phyloP scores from a whole-genome alignment of 2,888 invertebrate genomes.

The Stenodera caucasica region DNA sequence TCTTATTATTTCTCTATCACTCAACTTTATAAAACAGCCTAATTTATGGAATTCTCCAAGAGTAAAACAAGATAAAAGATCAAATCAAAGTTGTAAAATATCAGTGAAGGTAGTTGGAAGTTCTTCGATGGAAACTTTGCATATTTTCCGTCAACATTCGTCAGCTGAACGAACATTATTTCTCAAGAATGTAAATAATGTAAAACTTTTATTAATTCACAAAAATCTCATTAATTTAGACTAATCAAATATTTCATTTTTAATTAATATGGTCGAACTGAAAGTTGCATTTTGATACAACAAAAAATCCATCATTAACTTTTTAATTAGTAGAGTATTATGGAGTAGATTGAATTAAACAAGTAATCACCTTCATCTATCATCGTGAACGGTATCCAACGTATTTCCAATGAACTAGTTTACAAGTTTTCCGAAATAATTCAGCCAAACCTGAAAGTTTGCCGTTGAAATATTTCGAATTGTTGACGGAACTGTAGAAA shows the following conservation, averaged over 20 bases:
- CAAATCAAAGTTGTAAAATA: not conserved
- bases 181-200: not conserved
- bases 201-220: constrained; percentile 17
- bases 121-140: not conserved
- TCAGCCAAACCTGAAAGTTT: not conserved
- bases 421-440: not conserved
- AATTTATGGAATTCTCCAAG: not conserved
- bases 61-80: not conserved
- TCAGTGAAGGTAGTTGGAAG: not conserved
- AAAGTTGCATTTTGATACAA: too few species aligned
- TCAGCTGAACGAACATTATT: not conserved
- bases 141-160: not conserved
- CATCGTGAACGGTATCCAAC: not conserved
- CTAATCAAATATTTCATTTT: constrained; percentile 19
- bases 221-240: constrained; percentile 22
- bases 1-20: not conserved
- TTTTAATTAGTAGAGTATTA: constrained; percentile 1
- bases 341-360: not conserved
- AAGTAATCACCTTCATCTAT: not conserved
- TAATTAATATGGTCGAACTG: constrained; percentile 19
- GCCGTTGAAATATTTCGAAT: not conserved
- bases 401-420: not conserved
- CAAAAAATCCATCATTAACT: not conserved
- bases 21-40: not conserved
- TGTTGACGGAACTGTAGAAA: not conserved